Evolutionary conservation across 2,113 vertebrate species (phyloP).

Genomic region (Pelmatolapia mariae): DNA sequence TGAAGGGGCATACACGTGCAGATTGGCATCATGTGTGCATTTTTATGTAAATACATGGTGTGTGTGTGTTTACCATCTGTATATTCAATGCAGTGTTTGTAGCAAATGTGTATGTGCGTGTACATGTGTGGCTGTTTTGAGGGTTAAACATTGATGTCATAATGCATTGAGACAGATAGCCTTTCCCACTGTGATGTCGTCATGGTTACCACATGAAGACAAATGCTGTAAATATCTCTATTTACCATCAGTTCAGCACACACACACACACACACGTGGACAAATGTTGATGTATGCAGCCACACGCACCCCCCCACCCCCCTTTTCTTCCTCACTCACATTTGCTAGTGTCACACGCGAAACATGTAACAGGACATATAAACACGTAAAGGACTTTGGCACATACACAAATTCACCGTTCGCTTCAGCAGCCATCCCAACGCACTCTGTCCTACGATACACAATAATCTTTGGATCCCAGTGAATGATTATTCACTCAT

Average conservation of each 20-base stretch:
- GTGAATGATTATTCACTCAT: slow-evolving; percentile 47
- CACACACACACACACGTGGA: background rate
- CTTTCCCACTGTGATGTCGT: slow-evolving; percentile 66
- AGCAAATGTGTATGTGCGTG: background rate
- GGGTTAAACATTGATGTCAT: slow-evolving; percentile 58
- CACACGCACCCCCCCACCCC: background rate
- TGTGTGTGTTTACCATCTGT: background rate
- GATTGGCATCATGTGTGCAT: slow-evolving; percentile 7
- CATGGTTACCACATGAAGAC: slow-evolving; percentile 70
- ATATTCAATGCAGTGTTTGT: background rate
- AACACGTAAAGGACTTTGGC: background rate
- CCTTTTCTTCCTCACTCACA: background rate
- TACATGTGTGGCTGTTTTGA: background rate
- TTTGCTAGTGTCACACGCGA: background rate
- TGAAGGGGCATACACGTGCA: slow-evolving; percentile 4
- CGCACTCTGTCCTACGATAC: slow-evolving; percentile 10
- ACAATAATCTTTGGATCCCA: slow-evolving; percentile 14
- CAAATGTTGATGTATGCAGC: slow-evolving; percentile 14
- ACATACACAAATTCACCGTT: background rate
- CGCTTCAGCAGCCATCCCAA: background rate
- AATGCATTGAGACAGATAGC: slow-evolving; percentile 62
- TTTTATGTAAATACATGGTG: background rate
- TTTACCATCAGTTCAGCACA: slow-evolving; percentile 61
- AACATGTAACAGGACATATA: slow-evolving; percentile 2
- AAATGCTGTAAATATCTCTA: slow-evolving; percentile 70